Base-by-base conservation (phyloP, 2,888 invertebrate genomes). In the Onchidella celtica region DNA sequence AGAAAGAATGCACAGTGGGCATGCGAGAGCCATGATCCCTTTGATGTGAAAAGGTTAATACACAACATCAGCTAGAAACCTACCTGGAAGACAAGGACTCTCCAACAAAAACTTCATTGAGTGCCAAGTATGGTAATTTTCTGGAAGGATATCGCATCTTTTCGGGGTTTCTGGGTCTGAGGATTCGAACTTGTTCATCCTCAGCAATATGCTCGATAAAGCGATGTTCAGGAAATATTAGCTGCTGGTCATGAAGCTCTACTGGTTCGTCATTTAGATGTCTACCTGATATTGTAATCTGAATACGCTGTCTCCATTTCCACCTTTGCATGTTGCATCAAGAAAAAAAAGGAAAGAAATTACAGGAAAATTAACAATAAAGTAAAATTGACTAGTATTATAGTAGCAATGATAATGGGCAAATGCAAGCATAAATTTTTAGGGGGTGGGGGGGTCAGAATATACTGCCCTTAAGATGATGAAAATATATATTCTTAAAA, bases 71-170 rank as follows among this genome's bases (percentile, higher is more conserved):
- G n/a, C 17, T 47, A 47, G 47, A 17, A 47, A n/a, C 66, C 72
- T 83, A 94, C 93, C 94, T 95, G 0, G 99, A 98, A 17, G 99
- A 98, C 84, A 99, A 95, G 78, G 97, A 96, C 94, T 99, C 99
- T 0, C 99, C 99, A 91, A 99, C 96, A 92, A 99, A 99, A 34
- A 99, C 98, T 95, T 99, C 99, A 93, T 99, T 99, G n/a, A 99
- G 94, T 0, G 99, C 99, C 88, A 98, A 94, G 90, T 97, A 96
- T 0, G 99, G 99, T 70, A 99, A 93, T 66, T 24, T 79, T 24
- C 79, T 79, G 21, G 63, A 3, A 2, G 79, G 73, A 55, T 40
- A 72, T 17, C 36, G 40, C 32, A 59, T 38, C 36, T 63, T 63
- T 34, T 61, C 40, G 11, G 57, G 57, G 11, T 17, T 29, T 4